Conservation (phyloP, 2,113 vertebrate species). For the Bothrops jararaca region DNA sequence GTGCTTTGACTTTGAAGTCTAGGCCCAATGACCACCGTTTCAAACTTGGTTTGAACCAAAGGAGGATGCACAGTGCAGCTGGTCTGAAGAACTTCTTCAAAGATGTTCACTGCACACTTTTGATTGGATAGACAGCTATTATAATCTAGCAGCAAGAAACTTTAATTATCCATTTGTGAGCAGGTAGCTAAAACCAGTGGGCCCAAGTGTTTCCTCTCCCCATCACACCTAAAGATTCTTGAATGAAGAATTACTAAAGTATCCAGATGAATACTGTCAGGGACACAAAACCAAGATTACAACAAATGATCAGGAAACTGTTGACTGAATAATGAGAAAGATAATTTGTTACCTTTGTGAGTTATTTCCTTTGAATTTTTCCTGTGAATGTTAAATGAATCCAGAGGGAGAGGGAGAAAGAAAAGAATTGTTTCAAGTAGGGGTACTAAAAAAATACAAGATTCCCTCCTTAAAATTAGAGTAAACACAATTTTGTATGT, state of each 20-base stretch:
- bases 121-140: not conserved
- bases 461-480: not conserved
- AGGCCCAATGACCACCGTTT: slow-evolving; percentile 6
- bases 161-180: not conserved
- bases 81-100: slow-evolving; percentile 22
- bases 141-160: not conserved
- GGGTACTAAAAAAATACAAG: not conserved
- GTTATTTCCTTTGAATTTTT: not conserved
- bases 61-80: not conserved
- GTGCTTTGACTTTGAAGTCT: slow-evolving; percentile 19
- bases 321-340: not conserved
- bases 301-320: not conserved
- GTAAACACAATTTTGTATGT: not conserved
- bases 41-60: slow-evolving; percentile 28
- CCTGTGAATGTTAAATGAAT: not conserved
- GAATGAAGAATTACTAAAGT: not conserved
- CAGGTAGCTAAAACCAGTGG: not conserved
- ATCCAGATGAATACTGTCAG: not conserved
- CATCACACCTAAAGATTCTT: not conserved
- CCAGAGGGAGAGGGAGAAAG: not conserved
- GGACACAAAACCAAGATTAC: not conserved
- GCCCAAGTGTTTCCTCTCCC: not conserved
- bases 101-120: not conserved
- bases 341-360: not conserved
- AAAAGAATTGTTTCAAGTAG: not conserved